Evolutionary conservation across 2,113 vertebrate genomes (phyloP).

Genomic region (Ctenomys sociabilis): DNA sequence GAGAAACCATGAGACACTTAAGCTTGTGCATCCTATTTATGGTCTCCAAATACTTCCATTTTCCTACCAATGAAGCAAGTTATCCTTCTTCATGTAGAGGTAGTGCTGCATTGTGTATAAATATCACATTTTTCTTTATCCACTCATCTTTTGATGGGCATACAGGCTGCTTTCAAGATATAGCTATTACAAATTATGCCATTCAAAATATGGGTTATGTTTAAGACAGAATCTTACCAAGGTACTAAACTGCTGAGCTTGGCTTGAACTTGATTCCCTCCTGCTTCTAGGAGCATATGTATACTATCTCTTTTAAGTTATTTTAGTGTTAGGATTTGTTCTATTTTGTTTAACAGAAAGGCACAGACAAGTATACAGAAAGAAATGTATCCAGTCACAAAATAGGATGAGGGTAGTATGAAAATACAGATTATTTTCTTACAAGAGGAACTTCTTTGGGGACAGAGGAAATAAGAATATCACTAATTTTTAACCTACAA

Average conservation of each 20-base stretch:
- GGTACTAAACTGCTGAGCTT: background rate
- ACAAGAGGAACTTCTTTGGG: background rate
- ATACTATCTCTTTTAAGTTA: background rate
- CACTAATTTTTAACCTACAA: background rate
- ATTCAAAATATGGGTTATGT: background rate
- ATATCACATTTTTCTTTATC: background rate
- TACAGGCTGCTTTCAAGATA: background rate
- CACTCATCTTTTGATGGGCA: background rate
- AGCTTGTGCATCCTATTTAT: background rate
- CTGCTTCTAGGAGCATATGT: background rate
- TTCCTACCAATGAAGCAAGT: background rate
- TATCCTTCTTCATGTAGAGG: background rate
- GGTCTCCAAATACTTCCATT: background rate
- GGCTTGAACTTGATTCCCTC: background rate
- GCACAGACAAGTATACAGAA: background rate
- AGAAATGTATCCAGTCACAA: background rate
- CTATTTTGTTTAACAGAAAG: background rate
- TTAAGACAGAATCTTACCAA: background rate
- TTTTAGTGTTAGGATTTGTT: background rate
- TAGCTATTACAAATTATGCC: background rate
- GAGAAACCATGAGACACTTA: background rate
- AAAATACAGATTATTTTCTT: slow-evolving; percentile 8
- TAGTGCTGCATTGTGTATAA: background rate
- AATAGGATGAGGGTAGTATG: background rate
- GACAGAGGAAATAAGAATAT: background rate